These are phyloP conservation scores for Periplaneta americana DNA, from an alignment of 1,140 invertebrate species.

Conservation along the genomic window DNA sequence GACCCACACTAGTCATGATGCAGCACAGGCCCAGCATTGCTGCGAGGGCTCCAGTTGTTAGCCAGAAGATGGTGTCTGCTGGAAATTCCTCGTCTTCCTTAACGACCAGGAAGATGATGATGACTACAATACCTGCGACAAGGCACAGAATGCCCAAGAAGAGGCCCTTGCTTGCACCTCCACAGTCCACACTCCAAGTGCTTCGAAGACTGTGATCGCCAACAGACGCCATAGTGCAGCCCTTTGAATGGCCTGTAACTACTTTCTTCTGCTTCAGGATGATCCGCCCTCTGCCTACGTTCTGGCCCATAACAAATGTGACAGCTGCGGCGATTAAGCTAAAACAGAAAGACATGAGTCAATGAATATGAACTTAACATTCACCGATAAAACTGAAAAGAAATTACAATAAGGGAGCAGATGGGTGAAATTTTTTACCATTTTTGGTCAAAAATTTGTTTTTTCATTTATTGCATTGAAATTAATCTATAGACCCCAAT, in stretches of 20 bases:
- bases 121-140: conserved; percentile 52
- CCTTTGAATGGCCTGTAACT: conserved; percentile 24
- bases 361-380: not conserved
- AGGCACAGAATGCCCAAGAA: conserved; percentile 55
- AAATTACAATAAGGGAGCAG: no score
- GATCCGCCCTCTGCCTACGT: conserved; percentile 40
- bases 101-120: conserved; percentile 58
- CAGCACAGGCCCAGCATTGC: conserved; percentile 38
- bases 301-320: conserved; percentile 55
- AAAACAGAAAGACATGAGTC: not conserved
- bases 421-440: no score
- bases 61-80: conserved; percentile 38
- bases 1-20: conserved; percentile 32
- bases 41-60: conserved; percentile 40
- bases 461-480: no score
- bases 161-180: conserved; percentile 51
- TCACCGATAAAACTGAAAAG: no score
- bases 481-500: no score
- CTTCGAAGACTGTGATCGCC: conserved; percentile 13
- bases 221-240: not conserved
- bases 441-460: no score
- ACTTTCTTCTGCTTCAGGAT: conserved; percentile 30
- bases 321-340: conserved; percentile 56
- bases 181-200: conserved; percentile 42
- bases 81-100: conserved; percentile 50